Percentiles rank a stretch among this genome's conserved stretches.
Conservation (phyloP, 1,140 invertebrate species). For the Whitmania pigra region DNA sequence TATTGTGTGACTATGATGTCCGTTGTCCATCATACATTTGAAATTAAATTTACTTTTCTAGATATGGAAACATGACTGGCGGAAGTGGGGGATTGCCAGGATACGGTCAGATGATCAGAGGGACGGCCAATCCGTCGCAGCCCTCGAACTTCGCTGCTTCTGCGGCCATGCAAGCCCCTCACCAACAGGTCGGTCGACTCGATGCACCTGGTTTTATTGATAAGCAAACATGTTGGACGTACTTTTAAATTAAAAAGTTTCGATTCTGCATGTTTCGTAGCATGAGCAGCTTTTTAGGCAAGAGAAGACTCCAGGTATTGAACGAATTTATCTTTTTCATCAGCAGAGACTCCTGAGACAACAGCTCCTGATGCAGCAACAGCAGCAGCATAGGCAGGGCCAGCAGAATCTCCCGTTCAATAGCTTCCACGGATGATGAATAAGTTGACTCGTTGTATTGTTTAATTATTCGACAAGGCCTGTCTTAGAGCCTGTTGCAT, state of each 20-base stretch:
- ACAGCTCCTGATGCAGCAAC: background rate
- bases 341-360: background rate
- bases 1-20: no score
- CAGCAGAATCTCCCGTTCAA: conserved; percentile 7
- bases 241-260: background rate
- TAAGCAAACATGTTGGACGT: background rate
- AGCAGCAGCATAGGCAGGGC: background rate
- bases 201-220: background rate
- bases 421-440: background rate
- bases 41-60: background rate
- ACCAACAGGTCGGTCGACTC: background rate
- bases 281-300: no score
- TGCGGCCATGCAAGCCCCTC: background rate
- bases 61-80: background rate
- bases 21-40: no score
- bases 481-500: no score
- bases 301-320: background rate
- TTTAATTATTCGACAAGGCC: no score
- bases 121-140: background rate
- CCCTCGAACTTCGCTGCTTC: background rate
- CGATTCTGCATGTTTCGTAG: background rate
- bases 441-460: no score
- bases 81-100: background rate
- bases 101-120: conserved; percentile 8
- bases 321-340: background rate